phyloP scores from a whole-genome alignment of 2,797 vertebrate genomes.

The Phataginus tricuspis region DNA sequence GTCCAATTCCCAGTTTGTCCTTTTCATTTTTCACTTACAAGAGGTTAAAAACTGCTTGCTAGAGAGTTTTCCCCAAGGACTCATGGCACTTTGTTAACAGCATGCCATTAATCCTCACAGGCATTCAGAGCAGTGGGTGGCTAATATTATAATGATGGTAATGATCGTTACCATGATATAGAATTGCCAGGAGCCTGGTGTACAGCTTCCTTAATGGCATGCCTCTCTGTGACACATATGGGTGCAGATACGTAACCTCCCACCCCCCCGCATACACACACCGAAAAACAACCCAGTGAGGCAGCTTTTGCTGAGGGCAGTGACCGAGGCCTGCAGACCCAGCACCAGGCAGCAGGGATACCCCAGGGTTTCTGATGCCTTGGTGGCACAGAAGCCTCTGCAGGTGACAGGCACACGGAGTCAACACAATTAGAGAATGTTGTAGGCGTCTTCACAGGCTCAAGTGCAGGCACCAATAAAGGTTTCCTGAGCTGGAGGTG shows the following conservation, averaged over 20 bases:
- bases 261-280: neutral
- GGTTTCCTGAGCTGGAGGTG: neutral
- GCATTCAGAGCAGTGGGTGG: neutral
- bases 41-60: slow-evolving; percentile 8
- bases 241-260: no score
- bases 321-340: neutral
- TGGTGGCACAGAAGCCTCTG: neutral
- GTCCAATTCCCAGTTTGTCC: neutral
- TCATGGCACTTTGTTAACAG: neutral
- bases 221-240: neutral
- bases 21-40: neutral
- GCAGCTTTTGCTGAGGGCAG: neutral
- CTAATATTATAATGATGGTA: slow-evolving; percentile 37
- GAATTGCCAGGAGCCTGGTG: neutral
- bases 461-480: neutral
- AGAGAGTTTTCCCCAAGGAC: neutral
- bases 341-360: neutral
- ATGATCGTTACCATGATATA: neutral
- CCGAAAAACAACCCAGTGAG: neutral
- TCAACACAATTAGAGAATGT: neutral
- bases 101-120: neutral
- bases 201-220: neutral
- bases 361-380: neutral
- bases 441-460: neutral
- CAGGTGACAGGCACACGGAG: neutral